Conservation (phyloP, 2,888 invertebrate genomes). For the Latrodectus hesperus region DNA sequence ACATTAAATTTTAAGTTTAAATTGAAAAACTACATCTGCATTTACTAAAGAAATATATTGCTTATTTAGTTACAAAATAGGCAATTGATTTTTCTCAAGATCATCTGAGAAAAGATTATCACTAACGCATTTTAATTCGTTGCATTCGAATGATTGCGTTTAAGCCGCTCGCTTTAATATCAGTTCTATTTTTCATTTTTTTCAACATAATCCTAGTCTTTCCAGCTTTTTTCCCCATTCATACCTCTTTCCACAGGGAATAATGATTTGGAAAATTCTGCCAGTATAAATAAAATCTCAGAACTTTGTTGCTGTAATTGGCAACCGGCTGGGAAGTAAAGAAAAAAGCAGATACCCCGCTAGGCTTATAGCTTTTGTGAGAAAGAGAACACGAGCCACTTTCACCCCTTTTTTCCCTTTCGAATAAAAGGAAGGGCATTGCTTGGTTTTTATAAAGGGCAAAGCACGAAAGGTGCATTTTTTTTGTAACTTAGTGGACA, state of each 20-base stretch:
- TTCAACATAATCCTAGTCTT: neutral
- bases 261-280: neutral
- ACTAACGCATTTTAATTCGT: too few relatives aligned
- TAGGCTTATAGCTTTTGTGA: neutral
- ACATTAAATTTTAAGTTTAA: too few relatives aligned
- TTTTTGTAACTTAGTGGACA: neutral
- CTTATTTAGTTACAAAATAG: too few relatives aligned
- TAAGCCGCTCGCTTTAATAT: too few relatives aligned
- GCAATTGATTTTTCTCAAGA: too few relatives aligned
- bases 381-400: neutral
- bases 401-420: neutral
- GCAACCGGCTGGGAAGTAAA: neutral
- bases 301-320: conserved; percentile 4
- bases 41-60: too few relatives aligned
- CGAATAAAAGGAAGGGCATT: neutral
- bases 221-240: neutral
- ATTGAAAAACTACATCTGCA: too few relatives aligned
- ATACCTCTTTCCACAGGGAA: neutral
- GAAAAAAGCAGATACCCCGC: neutral
- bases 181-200: neutral
- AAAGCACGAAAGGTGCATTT: neutral
- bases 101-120: too few relatives aligned
- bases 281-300: neutral
- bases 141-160: too few relatives aligned
- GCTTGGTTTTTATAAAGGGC: neutral